A percentile compares a stretch with the other conserved stretches of the same genome.
phyloP scores from a whole-genome alignment of 2,888 invertebrate species.

The Amaurobius ferox region DNA sequence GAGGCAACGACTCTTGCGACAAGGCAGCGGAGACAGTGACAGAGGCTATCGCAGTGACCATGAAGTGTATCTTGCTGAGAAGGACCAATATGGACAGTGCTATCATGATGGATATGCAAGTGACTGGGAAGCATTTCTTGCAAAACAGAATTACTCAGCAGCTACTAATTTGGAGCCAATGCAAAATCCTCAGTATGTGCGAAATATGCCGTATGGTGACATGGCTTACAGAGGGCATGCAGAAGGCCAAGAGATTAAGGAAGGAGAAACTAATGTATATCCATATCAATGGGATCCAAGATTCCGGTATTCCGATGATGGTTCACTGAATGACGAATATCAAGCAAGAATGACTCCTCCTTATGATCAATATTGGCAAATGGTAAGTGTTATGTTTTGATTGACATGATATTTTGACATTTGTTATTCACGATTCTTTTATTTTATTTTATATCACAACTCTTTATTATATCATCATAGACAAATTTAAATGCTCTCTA shows the following conservation, averaged over 20 bases:
- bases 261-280: conserved; percentile 35
- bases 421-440: too few relatives aligned
- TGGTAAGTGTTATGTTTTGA: too few relatives aligned
- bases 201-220: conserved; percentile 34
- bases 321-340: conserved; percentile 41
- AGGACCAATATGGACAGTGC: conserved; percentile 55
- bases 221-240: conserved; percentile 60
- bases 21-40: conserved; percentile 69
- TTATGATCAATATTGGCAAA: conserved; percentile 65
- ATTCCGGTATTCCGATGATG: conserved; percentile 40
- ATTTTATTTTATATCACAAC: too few relatives aligned
- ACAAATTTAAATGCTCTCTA: too few relatives aligned
- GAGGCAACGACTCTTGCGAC: conserved; percentile 48
- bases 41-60: conserved; percentile 72
- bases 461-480: too few relatives aligned
- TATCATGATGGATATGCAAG: conserved; percentile 70
- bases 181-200: conserved; percentile 31
- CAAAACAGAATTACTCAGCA: conserved; percentile 49
- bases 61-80: conserved; percentile 64
- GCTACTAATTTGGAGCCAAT: background rate
- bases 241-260: conserved; percentile 68
- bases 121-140: conserved; percentile 71
- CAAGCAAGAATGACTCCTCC: conserved; percentile 40
- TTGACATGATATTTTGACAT: too few relatives aligned
- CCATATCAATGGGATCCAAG: conserved; percentile 38